phyloP scores from a whole-genome alignment of 2,888 invertebrate species.

The Drosophila mulleri region DNA sequence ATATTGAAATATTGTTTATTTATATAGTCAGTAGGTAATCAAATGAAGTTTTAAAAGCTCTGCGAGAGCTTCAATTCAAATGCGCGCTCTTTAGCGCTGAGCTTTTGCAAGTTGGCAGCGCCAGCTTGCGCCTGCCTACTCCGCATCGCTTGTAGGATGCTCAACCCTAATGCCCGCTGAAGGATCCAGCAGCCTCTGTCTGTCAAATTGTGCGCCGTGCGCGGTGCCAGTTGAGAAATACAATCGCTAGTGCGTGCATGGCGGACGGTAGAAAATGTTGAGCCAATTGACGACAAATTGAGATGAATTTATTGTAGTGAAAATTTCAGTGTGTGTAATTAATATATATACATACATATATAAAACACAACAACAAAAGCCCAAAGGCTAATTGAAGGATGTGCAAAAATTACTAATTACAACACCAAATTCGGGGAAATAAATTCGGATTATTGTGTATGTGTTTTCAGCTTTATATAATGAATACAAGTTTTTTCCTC shows the following conservation, averaged over 20 bases:
- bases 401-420: conserved; percentile 33
- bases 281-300: conserved; percentile 33
- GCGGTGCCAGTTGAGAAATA: conserved; percentile 68
- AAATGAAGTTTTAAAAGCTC: not conserved
- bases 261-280: conserved; percentile 42
- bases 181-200: conserved; percentile 68
- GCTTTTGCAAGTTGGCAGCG: conserved; percentile 58
- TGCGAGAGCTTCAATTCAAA: conserved; percentile 26
- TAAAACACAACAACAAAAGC: conserved; percentile 5
- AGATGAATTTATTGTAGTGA: conserved; percentile 65
- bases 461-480: conserved; percentile 57
- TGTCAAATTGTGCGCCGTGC: conserved; percentile 69
- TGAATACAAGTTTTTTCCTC: conserved; percentile 29
- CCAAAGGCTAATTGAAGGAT: conserved; percentile 50
- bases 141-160: conserved; percentile 39
- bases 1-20: not conserved
- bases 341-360: conserved; percentile 7
- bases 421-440: conserved; percentile 17
- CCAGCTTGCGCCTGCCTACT: conserved; percentile 40
- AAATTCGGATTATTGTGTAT: conserved; percentile 35
- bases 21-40: not conserved
- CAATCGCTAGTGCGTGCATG: conserved; percentile 79
- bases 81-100: conserved; percentile 33
- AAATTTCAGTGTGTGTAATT: conserved; percentile 61
- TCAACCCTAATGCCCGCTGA: conserved; percentile 54